phyloP scores from a whole-genome alignment of 2,888 invertebrate species.

The Drosophila formosana region DNA sequence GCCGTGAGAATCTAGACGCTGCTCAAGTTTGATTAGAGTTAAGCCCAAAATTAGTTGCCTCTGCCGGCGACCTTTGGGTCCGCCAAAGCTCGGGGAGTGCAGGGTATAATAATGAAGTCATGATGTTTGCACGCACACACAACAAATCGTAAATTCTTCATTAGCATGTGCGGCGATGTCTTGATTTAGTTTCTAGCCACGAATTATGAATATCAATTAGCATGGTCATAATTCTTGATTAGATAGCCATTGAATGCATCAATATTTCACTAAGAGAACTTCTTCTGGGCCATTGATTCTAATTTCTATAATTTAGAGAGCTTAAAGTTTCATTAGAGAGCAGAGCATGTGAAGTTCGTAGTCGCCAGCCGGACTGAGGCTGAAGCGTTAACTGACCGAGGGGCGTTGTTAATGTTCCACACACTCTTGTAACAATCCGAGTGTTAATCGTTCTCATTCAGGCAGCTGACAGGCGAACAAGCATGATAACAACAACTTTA shows the following conservation, averaged over 20 bases:
- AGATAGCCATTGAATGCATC: slow-evolving; percentile 10
- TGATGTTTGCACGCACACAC: slow-evolving; percentile 40
- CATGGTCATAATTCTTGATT: slow-evolving; percentile 30
- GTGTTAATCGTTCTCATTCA: slow-evolving; percentile 72
- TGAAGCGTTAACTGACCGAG: slow-evolving; percentile 4
- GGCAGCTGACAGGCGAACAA: slow-evolving; percentile 66
- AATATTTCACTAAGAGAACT: neutral
- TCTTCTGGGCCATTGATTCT: slow-evolving; percentile 1
- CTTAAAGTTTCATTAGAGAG: neutral
- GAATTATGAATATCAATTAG: slow-evolving; percentile 34
- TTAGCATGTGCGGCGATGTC: slow-evolving; percentile 39
- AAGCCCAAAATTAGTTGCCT: slow-evolving; percentile 77
- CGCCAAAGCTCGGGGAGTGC: neutral
- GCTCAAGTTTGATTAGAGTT: slow-evolving; percentile 77
- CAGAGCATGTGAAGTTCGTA: slow-evolving; percentile 36
- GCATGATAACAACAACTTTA: slow-evolving; percentile 53
- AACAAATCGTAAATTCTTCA: slow-evolving; percentile 49
- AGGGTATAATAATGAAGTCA: slow-evolving; percentile 55
- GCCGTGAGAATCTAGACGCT: slow-evolving; percentile 55
- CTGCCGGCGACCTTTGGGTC: slow-evolving; percentile 52
- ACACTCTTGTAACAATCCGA: slow-evolving; percentile 58
- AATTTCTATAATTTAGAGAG: slow-evolving; percentile 31
- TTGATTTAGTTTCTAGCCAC: slow-evolving; percentile 47
- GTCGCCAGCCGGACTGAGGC: neutral
- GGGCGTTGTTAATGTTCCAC: slow-evolving; percentile 51